Evolutionary conservation across 2,888 invertebrate genomes (phyloP), one percentile per base, ranked within the genome.

Genomic region (Galerucella pusilla): DNA sequence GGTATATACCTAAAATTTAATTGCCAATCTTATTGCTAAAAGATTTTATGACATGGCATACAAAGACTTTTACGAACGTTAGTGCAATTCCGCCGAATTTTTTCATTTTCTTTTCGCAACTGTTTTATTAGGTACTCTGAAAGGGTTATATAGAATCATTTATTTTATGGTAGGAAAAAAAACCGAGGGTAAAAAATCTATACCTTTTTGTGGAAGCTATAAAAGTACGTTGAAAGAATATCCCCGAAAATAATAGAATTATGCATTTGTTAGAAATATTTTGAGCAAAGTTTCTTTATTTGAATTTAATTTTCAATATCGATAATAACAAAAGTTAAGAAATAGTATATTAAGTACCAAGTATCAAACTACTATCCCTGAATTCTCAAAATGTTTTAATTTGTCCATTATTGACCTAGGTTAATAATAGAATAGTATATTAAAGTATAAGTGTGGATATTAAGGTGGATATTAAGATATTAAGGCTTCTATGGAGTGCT

Each of bases 21-120:
- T 71, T 61, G 65, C 71, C 65, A 65, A 64, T 71, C 42, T 71
- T 16, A 42, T 54, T 46, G 49, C 54, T 46, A 71, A 71, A 71
- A 64, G 65, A 54, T 65, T 70, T 70, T 70, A 63, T 20, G 49
- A 52, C 52, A 45, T 28, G 20, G 52, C 16, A 7, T 63, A 25
- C 60, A 60, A 52, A 6, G 63, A 14, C 35, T 49, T 63, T 45
- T 28, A 54, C n/a, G 60, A 57, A 63, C 28, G 20, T 63, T 52
- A 49, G 70, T 70, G 70, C 70, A 70, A 63, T 70, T 70, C 14
- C 25, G 45, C 20, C 20, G 20, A 57, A 57, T 57, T 59, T 68
- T 67, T 67, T n/a, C 7, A 14, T 5, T 54, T 52, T 66, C 46
- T 63, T 63, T 70, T 63, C 35, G 70, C 70, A 70, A 70, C 28